These are phyloP conservation scores for Xylota sylvarum DNA, from an alignment of 2,888 invertebrate genomes.

Conservation along the genomic window DNA sequence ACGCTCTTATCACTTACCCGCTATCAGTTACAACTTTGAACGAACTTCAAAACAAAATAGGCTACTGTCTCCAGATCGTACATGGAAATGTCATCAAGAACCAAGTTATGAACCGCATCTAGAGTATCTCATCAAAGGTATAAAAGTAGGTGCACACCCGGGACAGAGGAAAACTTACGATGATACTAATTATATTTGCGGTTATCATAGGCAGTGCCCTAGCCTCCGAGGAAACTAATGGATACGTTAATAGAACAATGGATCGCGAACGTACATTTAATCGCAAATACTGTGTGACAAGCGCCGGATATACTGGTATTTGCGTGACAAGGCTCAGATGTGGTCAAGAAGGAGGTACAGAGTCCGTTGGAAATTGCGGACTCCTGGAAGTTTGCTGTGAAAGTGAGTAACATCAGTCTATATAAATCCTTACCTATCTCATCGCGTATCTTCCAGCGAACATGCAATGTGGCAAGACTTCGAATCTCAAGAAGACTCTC, in stretches of 20 bases:
- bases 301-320: conserved; percentile 81
- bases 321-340: conserved; percentile 83
- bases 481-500: conserved; percentile 81
- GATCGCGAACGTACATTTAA: conserved; percentile 17
- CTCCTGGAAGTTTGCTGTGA: conserved; percentile 84
- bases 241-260: conserved; percentile 36
- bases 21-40: no score
- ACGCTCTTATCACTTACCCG: no score
- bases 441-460: conserved; percentile 79
- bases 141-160: no score
- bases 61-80: no score
- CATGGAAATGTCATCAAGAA: no score
- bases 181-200: neutral
- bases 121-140: no score
- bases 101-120: no score
- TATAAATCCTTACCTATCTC: no score
- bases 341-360: conserved; percentile 81
- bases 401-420: conserved; percentile 79
- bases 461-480: conserved; percentile 81
- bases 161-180: no score
- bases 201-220: neutral
- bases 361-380: conserved; percentile 82
- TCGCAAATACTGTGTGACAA: neutral
- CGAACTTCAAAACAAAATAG: no score
- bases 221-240: conserved; percentile 3